phyloP scores from a whole-genome alignment of 2,888 invertebrate genomes.

The Tinea pellionella region DNA sequence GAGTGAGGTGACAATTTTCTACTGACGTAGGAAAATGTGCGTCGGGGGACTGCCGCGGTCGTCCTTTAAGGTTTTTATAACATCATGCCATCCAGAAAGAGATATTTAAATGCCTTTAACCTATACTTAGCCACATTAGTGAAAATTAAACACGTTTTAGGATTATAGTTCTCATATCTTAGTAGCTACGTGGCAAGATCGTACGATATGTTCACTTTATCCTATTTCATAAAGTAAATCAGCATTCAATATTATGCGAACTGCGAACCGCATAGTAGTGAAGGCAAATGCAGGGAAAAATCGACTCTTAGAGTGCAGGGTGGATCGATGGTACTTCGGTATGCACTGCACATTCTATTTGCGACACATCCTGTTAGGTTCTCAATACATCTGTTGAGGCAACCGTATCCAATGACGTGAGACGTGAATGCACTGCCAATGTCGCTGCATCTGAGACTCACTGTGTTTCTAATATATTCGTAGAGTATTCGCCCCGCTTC shows the following conservation, averaged over 20 bases:
- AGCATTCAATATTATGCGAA: background rate
- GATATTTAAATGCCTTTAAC: background rate
- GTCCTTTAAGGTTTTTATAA: background rate
- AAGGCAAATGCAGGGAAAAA: constrained; percentile 6
- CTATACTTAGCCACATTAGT: background rate
- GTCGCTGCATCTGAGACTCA: constrained; percentile 20
- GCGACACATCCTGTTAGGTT: constrained; percentile 65
- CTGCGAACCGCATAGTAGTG: background rate
- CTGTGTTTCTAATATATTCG: background rate
- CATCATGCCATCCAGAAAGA: background rate
- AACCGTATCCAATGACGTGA: constrained; percentile 24
- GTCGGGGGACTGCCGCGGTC: constrained; percentile 34
- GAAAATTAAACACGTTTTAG: background rate
- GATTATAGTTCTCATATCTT: background rate
- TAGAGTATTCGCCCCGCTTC: background rate
- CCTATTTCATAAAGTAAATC: background rate
- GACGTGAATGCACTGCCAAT: constrained; percentile 19
- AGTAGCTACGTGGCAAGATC: too few relatives aligned
- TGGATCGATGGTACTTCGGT: constrained; percentile 26
- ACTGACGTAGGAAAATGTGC: constrained; percentile 48
- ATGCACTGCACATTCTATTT: constrained; percentile 55
- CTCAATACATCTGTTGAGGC: constrained; percentile 60
- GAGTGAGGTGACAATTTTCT: constrained; percentile 61
- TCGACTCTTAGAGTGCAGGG: background rate
- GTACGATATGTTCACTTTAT: background rate